Conservation (phyloP, 1,140 invertebrate species). For the Drosophila repletoides region DNA sequence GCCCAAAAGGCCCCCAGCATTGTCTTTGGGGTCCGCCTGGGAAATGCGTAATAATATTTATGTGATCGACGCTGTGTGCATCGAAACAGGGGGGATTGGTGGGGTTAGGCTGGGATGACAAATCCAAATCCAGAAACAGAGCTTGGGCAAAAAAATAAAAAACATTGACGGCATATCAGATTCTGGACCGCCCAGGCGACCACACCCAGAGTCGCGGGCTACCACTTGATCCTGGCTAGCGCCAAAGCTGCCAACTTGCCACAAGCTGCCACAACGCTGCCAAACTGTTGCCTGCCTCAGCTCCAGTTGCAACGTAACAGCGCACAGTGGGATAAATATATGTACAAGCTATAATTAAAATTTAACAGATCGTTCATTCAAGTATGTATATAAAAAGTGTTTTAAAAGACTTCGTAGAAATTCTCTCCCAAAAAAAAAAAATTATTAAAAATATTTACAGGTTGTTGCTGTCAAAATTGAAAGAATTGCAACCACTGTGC, state of each 20-base stretch:
- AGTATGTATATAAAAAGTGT: too few relatives aligned
- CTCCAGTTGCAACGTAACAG: slow-evolving; percentile 7
- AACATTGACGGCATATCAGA: slow-evolving; percentile 37
- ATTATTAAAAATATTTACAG: too few relatives aligned
- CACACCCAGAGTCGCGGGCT: slow-evolving; percentile 66
- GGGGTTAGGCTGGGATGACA: too few relatives aligned
- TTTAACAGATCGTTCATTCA: too few relatives aligned
- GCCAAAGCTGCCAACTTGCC: slow-evolving; percentile 36
- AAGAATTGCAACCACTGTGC: too few relatives aligned
- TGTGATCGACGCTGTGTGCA: slow-evolving; percentile 46
- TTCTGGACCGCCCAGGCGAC: slow-evolving; percentile 50
- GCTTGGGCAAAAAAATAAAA: background rate
- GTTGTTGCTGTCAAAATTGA: too few relatives aligned
- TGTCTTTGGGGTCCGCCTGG: slow-evolving; percentile 29
- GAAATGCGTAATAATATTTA: slow-evolving; percentile 71
- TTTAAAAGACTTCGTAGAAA: too few relatives aligned
- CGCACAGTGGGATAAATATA: too few relatives aligned
- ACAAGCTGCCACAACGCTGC: slow-evolving; percentile 8
- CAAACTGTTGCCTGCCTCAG: too few relatives aligned
- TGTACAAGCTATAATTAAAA: too few relatives aligned
- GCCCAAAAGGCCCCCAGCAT: slow-evolving; percentile 38
- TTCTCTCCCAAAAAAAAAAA: too few relatives aligned
- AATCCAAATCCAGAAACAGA: slow-evolving; percentile 28
- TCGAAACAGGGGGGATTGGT: too few relatives aligned
- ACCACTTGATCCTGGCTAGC: slow-evolving; percentile 63